phyloP scores from a whole-genome alignment of 1,140 invertebrate genomes.

The Globodera rostochiensis region DNA sequence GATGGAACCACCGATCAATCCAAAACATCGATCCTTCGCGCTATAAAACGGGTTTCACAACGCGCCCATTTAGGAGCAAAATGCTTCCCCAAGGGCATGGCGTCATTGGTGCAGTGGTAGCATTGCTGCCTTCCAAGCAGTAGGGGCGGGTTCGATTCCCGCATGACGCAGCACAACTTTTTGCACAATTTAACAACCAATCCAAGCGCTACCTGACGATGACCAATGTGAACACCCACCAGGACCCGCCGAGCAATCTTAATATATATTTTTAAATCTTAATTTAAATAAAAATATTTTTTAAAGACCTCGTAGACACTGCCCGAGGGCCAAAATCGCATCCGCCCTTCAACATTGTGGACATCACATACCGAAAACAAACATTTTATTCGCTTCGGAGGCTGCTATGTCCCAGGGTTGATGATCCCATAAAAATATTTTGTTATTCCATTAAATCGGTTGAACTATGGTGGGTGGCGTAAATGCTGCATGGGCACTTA shows the following conservation, averaged over 20 bases:
- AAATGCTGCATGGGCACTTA: too few species aligned
- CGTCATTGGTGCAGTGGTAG: conserved; percentile 1
- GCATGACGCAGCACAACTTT: not conserved
- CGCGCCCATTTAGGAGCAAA: not conserved
- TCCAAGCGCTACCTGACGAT: not conserved
- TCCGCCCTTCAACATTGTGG: conserved; percentile 65
- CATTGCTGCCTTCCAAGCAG: conserved; percentile 1
- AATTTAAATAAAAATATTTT: conserved; percentile 66
- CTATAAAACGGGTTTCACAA: not conserved
- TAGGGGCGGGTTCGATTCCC: conserved; percentile 1
- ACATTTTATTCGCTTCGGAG: not conserved
- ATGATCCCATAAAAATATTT: too few species aligned
- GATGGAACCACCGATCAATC: not conserved
- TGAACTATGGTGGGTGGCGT: too few species aligned
- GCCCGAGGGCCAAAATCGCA: conserved; percentile 76
- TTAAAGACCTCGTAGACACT: conserved; percentile 87
- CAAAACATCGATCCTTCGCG: not conserved
- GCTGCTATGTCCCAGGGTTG: too few species aligned
- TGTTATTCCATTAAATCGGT: too few species aligned
- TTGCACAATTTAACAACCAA: not conserved
- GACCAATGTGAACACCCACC: conserved; percentile 88
- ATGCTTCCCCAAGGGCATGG: not conserved
- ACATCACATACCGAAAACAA: conserved; percentile 49
- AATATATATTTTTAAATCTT: not conserved
- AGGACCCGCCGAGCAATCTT: conserved; percentile 72